Base-by-base conservation (phyloP, 2,113 vertebrate species). In the Ancistrus triradiatus region DNA sequence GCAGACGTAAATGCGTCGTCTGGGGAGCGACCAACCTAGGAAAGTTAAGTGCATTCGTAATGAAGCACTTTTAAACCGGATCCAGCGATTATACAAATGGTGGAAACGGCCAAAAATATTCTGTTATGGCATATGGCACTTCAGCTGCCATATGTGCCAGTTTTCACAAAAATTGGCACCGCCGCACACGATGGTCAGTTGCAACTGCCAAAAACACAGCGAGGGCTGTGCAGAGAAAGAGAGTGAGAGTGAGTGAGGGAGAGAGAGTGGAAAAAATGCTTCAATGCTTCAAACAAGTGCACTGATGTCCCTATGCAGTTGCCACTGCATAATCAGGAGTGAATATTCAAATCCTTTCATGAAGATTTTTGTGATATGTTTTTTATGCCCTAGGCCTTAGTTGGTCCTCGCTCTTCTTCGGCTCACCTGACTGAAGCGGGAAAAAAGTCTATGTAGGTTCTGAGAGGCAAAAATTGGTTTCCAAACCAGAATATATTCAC, bases 101-200 rank as follows among this genome's bases (percentile, higher is more conserved):
- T 91, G 90, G 90, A 91, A 92, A 91, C 89, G 86, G 91, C 91
- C 91, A 93, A 89, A 90, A 87, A 92, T 89, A 85, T 93, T 95
- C 91, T 91, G 90, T 85, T 75, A 91, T 70, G 93, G 93, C 95
- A 98, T 98, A 97, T 98, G 94, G 95, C 92, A 90, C 93, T 95
- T 95, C 91, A 92, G 92, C 90, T 92, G 94, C 92, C 94, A 97
- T 97, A 97, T 98, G 95, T 89, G 92, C 91, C 91, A 91, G 91
- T 95, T 93, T 96, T 95, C 93, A 95, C 92, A 89, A 88, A 93
- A 95, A 95, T 90, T 98, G 95, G 93, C 95, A 95, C 88, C 85
- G 88, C 91, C 83, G 87, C 90, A 75, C 84, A 91, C 85, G 90
- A 92, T 92, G 92, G 93, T 92, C 92, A 93, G 91, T 90, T 87